phyloP scores from a whole-genome alignment of 2,797 vertebrate species.

The Sorex maritimensis region DNA sequence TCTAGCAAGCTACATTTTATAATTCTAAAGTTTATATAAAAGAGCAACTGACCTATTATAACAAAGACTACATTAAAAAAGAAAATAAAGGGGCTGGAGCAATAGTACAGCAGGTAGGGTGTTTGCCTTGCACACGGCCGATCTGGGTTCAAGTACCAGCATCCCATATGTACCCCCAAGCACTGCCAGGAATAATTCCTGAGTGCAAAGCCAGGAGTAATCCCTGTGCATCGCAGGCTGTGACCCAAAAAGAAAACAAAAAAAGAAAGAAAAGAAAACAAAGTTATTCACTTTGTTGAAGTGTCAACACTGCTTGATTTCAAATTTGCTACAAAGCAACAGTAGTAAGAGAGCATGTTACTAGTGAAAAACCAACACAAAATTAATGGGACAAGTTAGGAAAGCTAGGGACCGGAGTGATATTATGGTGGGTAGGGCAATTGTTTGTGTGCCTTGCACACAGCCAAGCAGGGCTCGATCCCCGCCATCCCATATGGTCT shows the following conservation, averaged over 20 bases:
- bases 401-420: background rate
- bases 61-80: background rate
- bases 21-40: background rate
- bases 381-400: background rate
- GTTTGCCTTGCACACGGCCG: too few relatives aligned
- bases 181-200: too few relatives aligned
- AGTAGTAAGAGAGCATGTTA: background rate
- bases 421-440: too few relatives aligned
- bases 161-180: too few relatives aligned
- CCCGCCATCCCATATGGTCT: too few relatives aligned
- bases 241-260: too few relatives aligned
- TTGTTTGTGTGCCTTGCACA: too few relatives aligned
- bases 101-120: too few relatives aligned
- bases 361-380: background rate
- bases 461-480: too few relatives aligned
- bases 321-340: background rate
- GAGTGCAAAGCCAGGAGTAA: too few relatives aligned
- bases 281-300: background rate
- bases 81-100: background rate
- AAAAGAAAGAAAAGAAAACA: background rate
- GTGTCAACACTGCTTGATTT: background rate
- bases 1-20: slow-evolving; percentile 9
- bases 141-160: too few relatives aligned
- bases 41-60: background rate
- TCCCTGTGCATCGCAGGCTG: too few relatives aligned